Base-by-base conservation (phyloP, 2,113 vertebrate species). In the Tenebrosternarchus preto region DNA sequence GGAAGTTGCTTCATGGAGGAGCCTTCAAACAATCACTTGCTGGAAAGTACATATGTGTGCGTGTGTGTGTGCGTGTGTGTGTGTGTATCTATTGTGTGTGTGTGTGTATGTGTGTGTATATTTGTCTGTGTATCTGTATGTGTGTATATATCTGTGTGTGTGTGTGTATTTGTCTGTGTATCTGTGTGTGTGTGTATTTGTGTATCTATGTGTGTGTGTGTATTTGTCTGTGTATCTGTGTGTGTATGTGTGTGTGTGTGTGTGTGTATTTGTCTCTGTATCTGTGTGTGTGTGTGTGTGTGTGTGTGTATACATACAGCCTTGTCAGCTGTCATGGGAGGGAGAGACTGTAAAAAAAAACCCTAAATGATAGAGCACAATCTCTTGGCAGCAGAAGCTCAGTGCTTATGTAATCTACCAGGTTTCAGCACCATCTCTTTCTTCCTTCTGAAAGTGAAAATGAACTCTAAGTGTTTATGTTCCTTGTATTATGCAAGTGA, bases 321-420 rank as follows among this genome's bases (percentile, higher is more conserved):
- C n/a, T n/a, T n/a, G n/a, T 36, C 33, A 36, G 33, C 33, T 68
- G 46, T 74, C 76, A 22, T 39, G 50, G 67, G 72, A 83, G 50
- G 67, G 72, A 83, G 79, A 64, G 50, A 43, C 71, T 70, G 53
- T 73, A 39, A 50, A 66, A 43, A 73, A 59, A 36, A 78, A 80
- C 77, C 73, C 59, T 11, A 83, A 80, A 73, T 79, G 70, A 68
- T 57, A 60, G 20, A 77, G 60, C 43, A 73, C 77, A 70, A 77
- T 64, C 63, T 82, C 77, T 86, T 86, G 83, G 84, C 86, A 86
- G 72, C 72, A 74, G 78, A 83, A 84, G 80, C 64, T 71, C 33
- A 36, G 72, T 81, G n/a, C 75, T 86, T 86, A 84, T 82, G 80
- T 82, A 83, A 83, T 78, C 79, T 82, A 76, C 77, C 84, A 86